Conservation (phyloP, 2,888 invertebrate species). For the Caradrina kadenii region DNA sequence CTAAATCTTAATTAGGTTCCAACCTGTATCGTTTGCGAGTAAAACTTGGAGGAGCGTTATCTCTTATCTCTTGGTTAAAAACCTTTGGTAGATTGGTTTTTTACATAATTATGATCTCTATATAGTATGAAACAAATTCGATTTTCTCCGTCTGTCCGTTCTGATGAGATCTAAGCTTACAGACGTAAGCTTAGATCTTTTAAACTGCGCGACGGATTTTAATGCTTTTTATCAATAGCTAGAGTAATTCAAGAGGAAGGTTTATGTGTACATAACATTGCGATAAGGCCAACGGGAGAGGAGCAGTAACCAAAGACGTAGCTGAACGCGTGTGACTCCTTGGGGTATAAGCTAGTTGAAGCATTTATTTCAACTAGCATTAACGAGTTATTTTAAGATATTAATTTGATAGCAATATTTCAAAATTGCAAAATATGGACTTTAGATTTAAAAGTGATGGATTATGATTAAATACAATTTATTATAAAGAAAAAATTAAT, state of each 20-base stretch:
- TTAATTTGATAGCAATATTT: background rate
- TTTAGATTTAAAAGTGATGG: conserved; percentile 9
- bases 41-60: conserved; percentile 62
- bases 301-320: no score
- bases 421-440: background rate
- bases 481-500: conserved; percentile 2
- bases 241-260: no score
- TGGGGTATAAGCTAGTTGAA: background rate
- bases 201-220: no score
- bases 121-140: no score
- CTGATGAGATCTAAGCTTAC: no score
- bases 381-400: background rate
- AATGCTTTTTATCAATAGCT: no score
- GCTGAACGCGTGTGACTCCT: no score
- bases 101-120: conserved; percentile 1
- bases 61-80: conserved; percentile 14
- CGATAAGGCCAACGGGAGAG: no score
- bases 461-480: conserved; percentile 20
- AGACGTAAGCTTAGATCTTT: no score
- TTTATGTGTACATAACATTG: no score
- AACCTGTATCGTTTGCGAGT: conserved; percentile 55
- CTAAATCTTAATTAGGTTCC: conserved; percentile 77
- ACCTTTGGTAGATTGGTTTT: conserved; percentile 37
- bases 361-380: background rate
- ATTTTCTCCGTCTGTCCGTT: no score